These are phyloP conservation scores for Lepidocolaptes lacrymiger DNA, from an alignment of 2,797 vertebrate species.

Conservation along the genomic window DNA sequence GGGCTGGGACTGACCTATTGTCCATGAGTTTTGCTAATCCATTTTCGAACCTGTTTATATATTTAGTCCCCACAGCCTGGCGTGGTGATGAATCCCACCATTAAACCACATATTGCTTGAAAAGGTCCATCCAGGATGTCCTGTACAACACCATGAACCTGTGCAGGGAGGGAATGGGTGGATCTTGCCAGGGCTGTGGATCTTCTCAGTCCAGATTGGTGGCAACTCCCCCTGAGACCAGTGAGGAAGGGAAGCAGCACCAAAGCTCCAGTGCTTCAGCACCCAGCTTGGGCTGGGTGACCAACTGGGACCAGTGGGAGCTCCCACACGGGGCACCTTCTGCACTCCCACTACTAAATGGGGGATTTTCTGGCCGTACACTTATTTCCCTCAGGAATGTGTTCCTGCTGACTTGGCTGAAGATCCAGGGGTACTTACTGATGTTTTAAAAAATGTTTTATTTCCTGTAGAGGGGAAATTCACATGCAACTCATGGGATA, in stretches of 20 bases:
- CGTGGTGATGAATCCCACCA: neutral
- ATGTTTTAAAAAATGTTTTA: neutral
- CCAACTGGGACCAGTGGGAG: neutral
- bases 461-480: neutral
- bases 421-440: neutral
- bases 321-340: neutral
- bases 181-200: neutral
- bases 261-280: neutral
- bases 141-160: neutral
- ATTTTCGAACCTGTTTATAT: neutral
- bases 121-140: slow-evolving; percentile 45
- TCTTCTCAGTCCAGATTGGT: neutral
- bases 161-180: neutral
- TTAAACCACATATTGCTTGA: neutral
- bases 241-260: neutral
- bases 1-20: slow-evolving; percentile 8
- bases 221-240: neutral
- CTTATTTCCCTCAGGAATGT: neutral
- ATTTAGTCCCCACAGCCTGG: neutral
- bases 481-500: neutral
- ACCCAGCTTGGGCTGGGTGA: neutral
- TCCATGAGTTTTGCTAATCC: neutral
- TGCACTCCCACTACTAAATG: neutral
- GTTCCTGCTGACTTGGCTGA: neutral
- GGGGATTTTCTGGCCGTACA: neutral